Base-by-base conservation (phyloP, 2,888 invertebrate species). In the Agonopterix arenella region DNA sequence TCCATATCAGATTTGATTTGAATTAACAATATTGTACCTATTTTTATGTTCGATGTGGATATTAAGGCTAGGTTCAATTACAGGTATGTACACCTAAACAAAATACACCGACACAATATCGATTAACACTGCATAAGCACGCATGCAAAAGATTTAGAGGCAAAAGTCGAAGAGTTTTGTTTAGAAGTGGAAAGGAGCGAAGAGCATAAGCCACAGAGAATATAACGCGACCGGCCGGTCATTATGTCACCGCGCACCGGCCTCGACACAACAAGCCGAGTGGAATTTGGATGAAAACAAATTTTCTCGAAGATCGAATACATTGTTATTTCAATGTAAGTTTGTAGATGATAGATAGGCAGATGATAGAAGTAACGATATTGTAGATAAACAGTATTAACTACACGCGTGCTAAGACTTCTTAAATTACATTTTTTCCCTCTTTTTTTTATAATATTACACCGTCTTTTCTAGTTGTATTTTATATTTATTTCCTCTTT, bases 321-420 rank as follows among this genome's bases (percentile, higher is more conserved):
- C 88, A 88, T 86, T 85, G 86, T 86, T 86, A 86, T 86, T 85
- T 86, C 79, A 84, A 86, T 85, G 88, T 82, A 84, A 84, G 71
- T 72, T 61, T 45, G 47, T 47, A 62, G 57, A 64, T 56, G 60
- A 68, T 64, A 60, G 52, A 55, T 28, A 28, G 28, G 11, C 48
- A 62, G 59, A 60, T 58, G 59, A 65, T 58, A 66, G 63, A 65
- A 64, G 62, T 62, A 56, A 52, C 58, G 51, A 56, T 41, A 36
- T 38, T 47, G 46, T 66, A 73, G 70, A 68, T 61, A 70, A 68
- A 72, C 65, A 70, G 66, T 72, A 71, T 68, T 65, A 62, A 66
- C 72, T 76, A 80, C 81, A 81, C 85, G 84, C 83, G 85, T 80
- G 85, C 84, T 79, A 81, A 62, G 54, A 65, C 66, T 70, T 60